Percentiles rank a stretch among this genome's conserved stretches.
phyloP scores from a whole-genome alignment of 2,888 invertebrate species.

The Phytoseiulus persimilis region DNA sequence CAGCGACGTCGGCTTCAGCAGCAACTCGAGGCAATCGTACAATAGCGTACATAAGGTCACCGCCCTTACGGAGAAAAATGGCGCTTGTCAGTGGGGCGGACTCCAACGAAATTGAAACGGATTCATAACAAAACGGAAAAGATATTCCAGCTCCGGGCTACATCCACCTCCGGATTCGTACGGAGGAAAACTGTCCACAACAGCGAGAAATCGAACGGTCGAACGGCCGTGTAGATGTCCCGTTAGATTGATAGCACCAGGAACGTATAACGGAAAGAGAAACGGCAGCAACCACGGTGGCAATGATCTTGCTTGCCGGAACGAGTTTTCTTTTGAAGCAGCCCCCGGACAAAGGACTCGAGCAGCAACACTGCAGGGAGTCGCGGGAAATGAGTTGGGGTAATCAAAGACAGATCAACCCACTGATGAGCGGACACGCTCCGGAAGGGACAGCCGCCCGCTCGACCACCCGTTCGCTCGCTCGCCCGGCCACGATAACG shows the following conservation, averaged over 20 bases:
- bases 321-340: neutral
- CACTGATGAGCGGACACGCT: neutral
- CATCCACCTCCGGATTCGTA: too few relatives aligned
- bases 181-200: too few relatives aligned
- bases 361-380: neutral
- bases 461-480: neutral
- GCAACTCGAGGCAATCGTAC: slow-evolving; percentile 62
- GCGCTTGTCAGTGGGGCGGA: slow-evolving; percentile 9
- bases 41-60: slow-evolving; percentile 70
- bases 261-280: neutral
- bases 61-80: slow-evolving; percentile 56
- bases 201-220: too few relatives aligned
- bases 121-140: neutral
- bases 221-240: neutral
- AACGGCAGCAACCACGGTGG: neutral
- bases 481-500: neutral
- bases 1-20: slow-evolving; percentile 41
- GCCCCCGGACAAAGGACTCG: neutral
- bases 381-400: neutral
- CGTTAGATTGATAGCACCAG: neutral
- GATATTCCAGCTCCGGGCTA: too few relatives aligned
- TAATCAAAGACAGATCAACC: neutral
- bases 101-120: neutral
- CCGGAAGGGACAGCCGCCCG: neutral
- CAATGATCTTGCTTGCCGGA: neutral